These are phyloP conservation scores for Epizoanthus ramosus DNA, from an alignment of 92 coral and sea anemone genomes.

Conservation along the genomic window DNA sequence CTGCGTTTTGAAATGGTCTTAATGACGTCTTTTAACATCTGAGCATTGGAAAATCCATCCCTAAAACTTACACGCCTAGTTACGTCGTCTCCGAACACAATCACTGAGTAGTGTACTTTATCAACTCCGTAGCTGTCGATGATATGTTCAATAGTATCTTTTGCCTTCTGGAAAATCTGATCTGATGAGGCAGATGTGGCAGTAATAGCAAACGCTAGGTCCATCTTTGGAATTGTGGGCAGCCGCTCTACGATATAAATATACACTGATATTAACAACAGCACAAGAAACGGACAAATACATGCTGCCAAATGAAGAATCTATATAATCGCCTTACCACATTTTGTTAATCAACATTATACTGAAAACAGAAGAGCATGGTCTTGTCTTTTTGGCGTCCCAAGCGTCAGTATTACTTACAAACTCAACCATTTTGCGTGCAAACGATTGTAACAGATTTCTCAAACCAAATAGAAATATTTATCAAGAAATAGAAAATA, in stretches of 20 bases:
- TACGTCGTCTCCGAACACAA: conserved; percentile 70
- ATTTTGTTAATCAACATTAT: too few species aligned
- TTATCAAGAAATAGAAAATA: too few species aligned
- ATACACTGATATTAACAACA: too few species aligned
- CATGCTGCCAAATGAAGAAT: too few species aligned
- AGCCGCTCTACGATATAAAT: conserved; percentile 9
- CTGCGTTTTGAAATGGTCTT: conserved; percentile 50
- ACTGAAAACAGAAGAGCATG: too few species aligned
- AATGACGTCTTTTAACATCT: conserved; percentile 42
- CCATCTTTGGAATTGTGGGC: conserved; percentile 56
- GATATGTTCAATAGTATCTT: conserved; percentile 75
- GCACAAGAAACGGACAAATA: too few species aligned
- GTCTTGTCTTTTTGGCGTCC: too few species aligned
- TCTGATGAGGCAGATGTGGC: conserved; percentile 65
- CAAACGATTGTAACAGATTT: too few species aligned
- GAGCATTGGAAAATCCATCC: conserved; percentile 23
- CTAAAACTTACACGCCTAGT: conserved; percentile 52
- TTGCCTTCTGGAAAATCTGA: conserved; percentile 63
- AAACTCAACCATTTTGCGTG: too few species aligned
- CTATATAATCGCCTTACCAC: too few species aligned
- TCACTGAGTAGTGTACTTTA: conserved; percentile 61
- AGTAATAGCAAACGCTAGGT: conserved; percentile 86
- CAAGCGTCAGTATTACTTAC: too few species aligned
- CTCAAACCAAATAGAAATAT: too few species aligned
- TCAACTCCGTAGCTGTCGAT: conserved; percentile 74